Conservation (phyloP, 23 tunicate species). For the Styela plicata region DNA sequence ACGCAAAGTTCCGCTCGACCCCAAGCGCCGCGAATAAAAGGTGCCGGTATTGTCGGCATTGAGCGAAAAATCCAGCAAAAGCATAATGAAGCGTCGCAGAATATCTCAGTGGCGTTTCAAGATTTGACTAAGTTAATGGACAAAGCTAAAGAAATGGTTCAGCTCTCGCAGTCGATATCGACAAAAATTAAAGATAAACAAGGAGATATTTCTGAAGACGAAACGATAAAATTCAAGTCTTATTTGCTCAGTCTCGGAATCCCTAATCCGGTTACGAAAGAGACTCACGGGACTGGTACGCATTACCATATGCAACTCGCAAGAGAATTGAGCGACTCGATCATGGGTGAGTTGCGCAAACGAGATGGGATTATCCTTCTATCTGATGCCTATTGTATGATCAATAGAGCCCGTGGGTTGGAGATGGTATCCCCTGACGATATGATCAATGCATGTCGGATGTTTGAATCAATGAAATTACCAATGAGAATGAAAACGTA, state of each 20-base stretch:
- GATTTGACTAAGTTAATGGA: constrained; percentile 81
- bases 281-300: constrained; percentile 86
- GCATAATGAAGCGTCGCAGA: constrained; percentile 41
- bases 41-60: constrained; percentile 78
- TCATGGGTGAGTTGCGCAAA: constrained; percentile 30
- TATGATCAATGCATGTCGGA: constrained; percentile 67
- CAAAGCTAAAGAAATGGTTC: constrained; percentile 95
- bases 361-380: constrained; percentile 77
- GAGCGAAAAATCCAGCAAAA: constrained; percentile 71
- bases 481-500: constrained; percentile 52
- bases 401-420: constrained; percentile 90
- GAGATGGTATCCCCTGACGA: constrained; percentile 92
- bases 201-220: constrained; percentile 95
- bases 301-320: constrained; percentile 95
- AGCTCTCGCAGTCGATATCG: constrained; percentile 54
- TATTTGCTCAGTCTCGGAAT: constrained; percentile 87
- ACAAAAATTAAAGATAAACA: constrained; percentile 87
- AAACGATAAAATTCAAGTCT: constrained; percentile 90
- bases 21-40: constrained; percentile 26
- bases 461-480: constrained; percentile 49
- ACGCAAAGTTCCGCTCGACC: background rate
- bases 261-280: constrained; percentile 91
- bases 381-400: constrained; percentile 82
- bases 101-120: constrained; percentile 85
- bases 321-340: constrained; percentile 48